Conservation (phyloP, 2,888 invertebrate species). For the Phengaris alcon region DNA sequence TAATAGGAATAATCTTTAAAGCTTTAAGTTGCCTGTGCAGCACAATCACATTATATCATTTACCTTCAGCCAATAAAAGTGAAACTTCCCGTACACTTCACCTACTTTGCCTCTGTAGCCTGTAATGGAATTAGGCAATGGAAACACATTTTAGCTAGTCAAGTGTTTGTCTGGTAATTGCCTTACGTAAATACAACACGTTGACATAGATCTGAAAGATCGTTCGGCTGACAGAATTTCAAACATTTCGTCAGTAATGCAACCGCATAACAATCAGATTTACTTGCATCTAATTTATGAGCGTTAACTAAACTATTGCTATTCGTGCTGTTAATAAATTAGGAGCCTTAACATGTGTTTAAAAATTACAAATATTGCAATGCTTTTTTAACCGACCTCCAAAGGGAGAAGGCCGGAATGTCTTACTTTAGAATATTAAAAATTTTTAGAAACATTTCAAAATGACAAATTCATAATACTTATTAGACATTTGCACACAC, state of each 20-base stretch:
- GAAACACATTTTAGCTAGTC: slow-evolving; percentile 25
- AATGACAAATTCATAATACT: too few species aligned
- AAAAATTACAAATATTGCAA: too few species aligned
- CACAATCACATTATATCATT: not conserved
- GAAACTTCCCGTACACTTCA: slow-evolving; percentile 18
- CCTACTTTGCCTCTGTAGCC: not conserved
- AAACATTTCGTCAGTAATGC: not conserved
- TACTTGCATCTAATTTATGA: not conserved
- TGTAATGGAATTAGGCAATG: slow-evolving; percentile 25
- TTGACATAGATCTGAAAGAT: slow-evolving; percentile 27
- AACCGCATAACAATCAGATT: not conserved
- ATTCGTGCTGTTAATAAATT: too few species aligned
- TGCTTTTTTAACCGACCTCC: too few species aligned
- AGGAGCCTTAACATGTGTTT: too few species aligned
- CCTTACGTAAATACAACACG: slow-evolving; percentile 23
- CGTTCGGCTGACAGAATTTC: slow-evolving; percentile 5
- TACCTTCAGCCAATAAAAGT: slow-evolving; percentile 1
- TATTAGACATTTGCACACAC: too few species aligned
- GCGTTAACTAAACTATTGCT: too few species aligned
- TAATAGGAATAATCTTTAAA: not conserved
- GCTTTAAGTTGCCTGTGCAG: not conserved
- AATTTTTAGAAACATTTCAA: too few species aligned
- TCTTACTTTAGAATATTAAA: too few species aligned
- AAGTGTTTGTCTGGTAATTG: slow-evolving; percentile 21
- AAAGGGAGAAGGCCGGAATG: too few species aligned